phyloP scores from a whole-genome alignment of 2,888 invertebrate species.

The Drosophila siamana region DNA sequence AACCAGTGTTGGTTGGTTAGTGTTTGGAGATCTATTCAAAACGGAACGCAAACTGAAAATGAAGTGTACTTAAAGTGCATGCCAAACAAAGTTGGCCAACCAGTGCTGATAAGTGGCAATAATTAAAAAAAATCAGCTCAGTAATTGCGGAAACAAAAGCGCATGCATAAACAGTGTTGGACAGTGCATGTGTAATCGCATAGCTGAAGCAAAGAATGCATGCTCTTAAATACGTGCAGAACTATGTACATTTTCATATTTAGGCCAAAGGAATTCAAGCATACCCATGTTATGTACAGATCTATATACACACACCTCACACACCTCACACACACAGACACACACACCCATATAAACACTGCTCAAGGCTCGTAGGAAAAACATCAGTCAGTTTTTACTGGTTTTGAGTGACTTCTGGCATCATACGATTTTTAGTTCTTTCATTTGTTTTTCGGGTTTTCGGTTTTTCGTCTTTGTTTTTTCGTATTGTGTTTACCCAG shows the following conservation, averaged over 20 bases:
- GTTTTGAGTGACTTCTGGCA: slow-evolving; percentile 1
- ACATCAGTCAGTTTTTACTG: not conserved
- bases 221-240: slow-evolving; percentile 17
- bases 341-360: not conserved
- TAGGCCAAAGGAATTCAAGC: slow-evolving; percentile 4
- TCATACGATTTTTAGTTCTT: not conserved
- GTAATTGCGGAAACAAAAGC: not conserved
- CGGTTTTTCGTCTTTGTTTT: not conserved
- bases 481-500: not conserved
- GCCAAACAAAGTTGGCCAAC: not conserved
- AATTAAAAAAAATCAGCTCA: too few relatives aligned
- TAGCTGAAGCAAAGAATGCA: not conserved
- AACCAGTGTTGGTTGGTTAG: slow-evolving; percentile 13
- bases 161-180: slow-evolving; percentile 39
- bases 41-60: not conserved
- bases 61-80: not conserved
- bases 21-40: not conserved
- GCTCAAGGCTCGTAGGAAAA: too few relatives aligned
- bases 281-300: not conserved
- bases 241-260: not conserved
- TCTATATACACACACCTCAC: not conserved
- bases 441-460: slow-evolving; percentile 2
- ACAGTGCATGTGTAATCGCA: slow-evolving; percentile 3
- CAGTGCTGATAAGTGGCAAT: not conserved
- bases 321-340: not conserved